Percentiles rank a stretch among this genome's conserved stretches.
Evolutionary conservation across 2,888 invertebrate species (phyloP).

Genomic region (Euplexia lucipara): DNA sequence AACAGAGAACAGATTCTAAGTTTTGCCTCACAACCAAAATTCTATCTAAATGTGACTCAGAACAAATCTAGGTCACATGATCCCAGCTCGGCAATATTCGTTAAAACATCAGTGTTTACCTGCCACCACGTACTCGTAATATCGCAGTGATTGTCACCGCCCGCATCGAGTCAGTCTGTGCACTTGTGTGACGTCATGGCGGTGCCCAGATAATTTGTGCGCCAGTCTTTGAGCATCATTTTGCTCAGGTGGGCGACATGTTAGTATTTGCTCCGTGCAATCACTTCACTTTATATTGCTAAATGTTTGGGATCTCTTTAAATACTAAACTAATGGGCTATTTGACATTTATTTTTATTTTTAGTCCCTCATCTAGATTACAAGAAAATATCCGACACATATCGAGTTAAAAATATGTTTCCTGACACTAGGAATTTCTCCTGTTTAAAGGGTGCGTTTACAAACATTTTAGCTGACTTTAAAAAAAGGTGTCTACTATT

Average conservation of each 20-base stretch:
- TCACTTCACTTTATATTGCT: constrained; percentile 7
- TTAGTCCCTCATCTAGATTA: too few relatives aligned
- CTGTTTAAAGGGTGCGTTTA: too few relatives aligned
- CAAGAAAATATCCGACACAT: too few relatives aligned
- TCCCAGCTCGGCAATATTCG: constrained; percentile 3
- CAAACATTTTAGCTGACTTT: too few relatives aligned
- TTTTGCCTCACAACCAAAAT: background rate
- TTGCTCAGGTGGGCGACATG: constrained; percentile 4
- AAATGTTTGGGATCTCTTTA: background rate
- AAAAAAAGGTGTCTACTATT: too few relatives aligned
- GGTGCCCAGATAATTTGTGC: constrained; percentile 39
- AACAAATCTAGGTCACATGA: constrained; percentile 17
- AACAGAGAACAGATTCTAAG: background rate
- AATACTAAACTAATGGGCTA: background rate
- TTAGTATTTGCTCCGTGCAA: background rate
- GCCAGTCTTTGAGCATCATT: constrained; percentile 11
- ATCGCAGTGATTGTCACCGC: constrained; percentile 48
- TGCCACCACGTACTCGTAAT: constrained; percentile 32
- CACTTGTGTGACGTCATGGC: background rate
- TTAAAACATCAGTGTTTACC: constrained; percentile 39
- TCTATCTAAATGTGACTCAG: background rate
- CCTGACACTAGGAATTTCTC: too few relatives aligned
- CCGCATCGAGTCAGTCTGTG: constrained; percentile 28
- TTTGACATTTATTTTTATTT: background rate
- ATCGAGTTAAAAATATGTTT: too few relatives aligned